These are phyloP conservation scores for Drosophila parthenogenetica DNA, from an alignment of 2,888 invertebrate genomes.

Conservation along the genomic window DNA sequence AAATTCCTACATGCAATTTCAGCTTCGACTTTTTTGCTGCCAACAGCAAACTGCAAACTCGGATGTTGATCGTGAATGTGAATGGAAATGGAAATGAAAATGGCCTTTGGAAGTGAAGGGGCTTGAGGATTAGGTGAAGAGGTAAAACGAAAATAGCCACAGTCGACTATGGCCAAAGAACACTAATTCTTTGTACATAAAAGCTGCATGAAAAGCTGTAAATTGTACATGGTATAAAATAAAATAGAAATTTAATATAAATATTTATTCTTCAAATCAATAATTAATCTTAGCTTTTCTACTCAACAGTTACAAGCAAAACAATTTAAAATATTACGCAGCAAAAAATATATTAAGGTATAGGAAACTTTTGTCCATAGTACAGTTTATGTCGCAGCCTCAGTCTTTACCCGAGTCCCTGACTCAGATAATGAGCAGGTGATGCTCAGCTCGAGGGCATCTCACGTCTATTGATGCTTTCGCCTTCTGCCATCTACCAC, in stretches of 20 bases:
- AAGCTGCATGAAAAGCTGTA: not conserved
- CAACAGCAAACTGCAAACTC: constrained; percentile 27
- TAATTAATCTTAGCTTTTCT: no score
- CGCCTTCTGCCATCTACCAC: constrained; percentile 5
- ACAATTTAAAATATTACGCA: no score
- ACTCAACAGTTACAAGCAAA: no score
- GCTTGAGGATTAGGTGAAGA: not conserved
- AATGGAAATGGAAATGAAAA: constrained; percentile 32
- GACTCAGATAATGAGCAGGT: constrained; percentile 56
- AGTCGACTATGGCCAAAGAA: not conserved
- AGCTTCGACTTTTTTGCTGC: constrained; percentile 24
- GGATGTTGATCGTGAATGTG: constrained; percentile 46
- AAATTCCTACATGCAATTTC: constrained; percentile 76
- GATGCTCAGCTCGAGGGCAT: constrained; percentile 58
- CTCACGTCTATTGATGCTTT: constrained; percentile 34
- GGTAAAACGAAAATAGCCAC: constrained; percentile 35
- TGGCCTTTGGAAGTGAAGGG: constrained; percentile 3
- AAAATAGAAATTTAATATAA: no score
- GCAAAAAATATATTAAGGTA: no score
- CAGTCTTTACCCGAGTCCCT: constrained; percentile 2
- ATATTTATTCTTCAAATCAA: no score
- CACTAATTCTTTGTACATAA: not conserved
- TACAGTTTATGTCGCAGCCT: not conserved
- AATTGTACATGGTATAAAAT: no score
- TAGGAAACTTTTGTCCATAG: not conserved